Base-by-base conservation (phyloP, 2,888 invertebrate genomes). In the Ochlodes sylvanus region DNA sequence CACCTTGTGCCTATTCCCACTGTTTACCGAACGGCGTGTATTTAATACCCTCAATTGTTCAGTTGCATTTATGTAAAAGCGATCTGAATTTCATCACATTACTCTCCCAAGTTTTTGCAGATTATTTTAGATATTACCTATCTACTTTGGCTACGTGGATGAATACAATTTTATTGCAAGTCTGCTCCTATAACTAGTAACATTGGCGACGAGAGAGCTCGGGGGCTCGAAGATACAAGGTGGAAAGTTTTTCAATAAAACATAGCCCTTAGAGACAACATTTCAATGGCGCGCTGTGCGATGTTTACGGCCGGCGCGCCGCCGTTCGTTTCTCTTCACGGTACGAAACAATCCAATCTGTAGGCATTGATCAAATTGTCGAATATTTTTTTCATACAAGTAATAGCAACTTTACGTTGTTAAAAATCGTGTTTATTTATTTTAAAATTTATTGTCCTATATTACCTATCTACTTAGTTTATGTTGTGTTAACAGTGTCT, bases 201-300 rank as follows among this genome's bases (percentile, higher is more conserved):
- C n/a, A 64, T 21, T 64, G 64, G 67, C 70, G 72, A 74, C 70
- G 77, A 74, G 78, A 77, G 77, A 77, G 77, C 75, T 57, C 63
- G 64, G 75, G 77, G 77, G 78, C 78, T 77, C 76, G 75, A 79
- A 77, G 79, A 80, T 83, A 80, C 80, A 78, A 80, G 77, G 79
- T 80, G 80, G 82, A 87, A 91, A 92, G 86, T 92, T 92, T 90
- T 92, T 90, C 89, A 91, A 91, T 91, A 92, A 90, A 92, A 88
- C 86, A 87, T 84, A 81, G 85, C 82, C 89, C 89, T 88, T 81
- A 75, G 91, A 91, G 91, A 89, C 90, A 87, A 87, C 88, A 87
- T 87, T 89, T 90, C 90, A 89, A 88, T 89, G 88, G 86, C 87
- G 82, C 85, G 77, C 80, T 79, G 84, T 76, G 82, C 83, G 75